These are phyloP conservation scores for Chloroceryle amazona DNA, from an alignment of 2,797 vertebrate species.

Conservation along the genomic window DNA sequence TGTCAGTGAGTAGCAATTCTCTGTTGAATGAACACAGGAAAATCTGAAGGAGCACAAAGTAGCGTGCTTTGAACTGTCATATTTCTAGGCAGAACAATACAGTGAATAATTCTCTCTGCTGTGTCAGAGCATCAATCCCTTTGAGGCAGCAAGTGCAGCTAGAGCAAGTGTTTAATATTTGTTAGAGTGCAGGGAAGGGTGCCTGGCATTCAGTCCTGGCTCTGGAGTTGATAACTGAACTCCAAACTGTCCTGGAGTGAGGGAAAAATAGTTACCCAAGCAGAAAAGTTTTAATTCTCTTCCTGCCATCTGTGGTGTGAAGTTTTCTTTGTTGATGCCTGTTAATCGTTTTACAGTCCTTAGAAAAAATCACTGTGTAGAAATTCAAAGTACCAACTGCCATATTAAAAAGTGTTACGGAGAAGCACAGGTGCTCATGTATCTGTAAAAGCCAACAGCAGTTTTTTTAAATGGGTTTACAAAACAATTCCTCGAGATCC, in stretches of 20 bases:
- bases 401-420: background rate
- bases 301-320: background rate
- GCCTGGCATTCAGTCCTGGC: background rate
- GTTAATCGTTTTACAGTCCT: background rate
- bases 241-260: background rate
- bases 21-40: background rate
- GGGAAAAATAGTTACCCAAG: background rate
- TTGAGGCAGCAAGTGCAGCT: background rate
- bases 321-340: background rate
- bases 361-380: background rate
- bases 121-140: background rate
- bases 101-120: background rate
- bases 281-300: constrained; percentile 15
- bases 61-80: background rate
- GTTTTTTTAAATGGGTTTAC: background rate
- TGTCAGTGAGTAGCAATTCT: background rate
- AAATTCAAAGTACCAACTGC: background rate
- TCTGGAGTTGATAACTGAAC: background rate
- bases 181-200: background rate
- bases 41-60: constrained; percentile 6
- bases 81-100: constrained; percentile 8
- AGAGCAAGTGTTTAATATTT: background rate
- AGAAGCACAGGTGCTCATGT: background rate
- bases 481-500: background rate
- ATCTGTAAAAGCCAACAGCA: background rate